Evolutionary conservation across 2,113 vertebrate genomes (phyloP), one percentile per base, ranked within the genome.

Genomic region (Ailuropoda melanoleuca): DNA sequence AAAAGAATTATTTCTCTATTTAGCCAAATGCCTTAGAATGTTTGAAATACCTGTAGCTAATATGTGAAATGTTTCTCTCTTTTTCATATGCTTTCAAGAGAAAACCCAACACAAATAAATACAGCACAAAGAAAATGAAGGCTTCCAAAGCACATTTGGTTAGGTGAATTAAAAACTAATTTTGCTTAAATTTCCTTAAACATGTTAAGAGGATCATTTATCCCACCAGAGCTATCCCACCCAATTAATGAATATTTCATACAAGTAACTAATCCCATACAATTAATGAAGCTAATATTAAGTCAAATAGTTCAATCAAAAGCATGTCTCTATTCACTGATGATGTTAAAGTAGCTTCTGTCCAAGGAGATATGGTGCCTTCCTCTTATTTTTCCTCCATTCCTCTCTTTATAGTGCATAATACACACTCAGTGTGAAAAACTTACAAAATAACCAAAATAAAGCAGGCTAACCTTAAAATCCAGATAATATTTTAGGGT

Each of bases 31-130:
- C 31, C 34, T 77, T 72, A 92, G 92, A 92, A 91, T 85, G 9
- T 72, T 89, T 91, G n/a, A 86, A 83, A 95, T 95, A 84, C 43
- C 60, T 95, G 34, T 46, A 37, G 19, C 53, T 81, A 74, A 78
- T 84, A n/a, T 29, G 84, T 82, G 31, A 93, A 97, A 90, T 56
- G 43, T 64, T 87, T 92, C 12, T 88, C 31, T 56, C 48, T 56
- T 87, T 91, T 75, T 82, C n/a, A 84, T 75, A 60, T 66, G 15
- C 19, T 91, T 92, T 82, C 68, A 56, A 66, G 68, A 84, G 50
- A 93, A 95, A 91, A 81, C 23, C 34, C 26, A 86, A 88, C 53
- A 96, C 53, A 93, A 93, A 74, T 90, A 62, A 94, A 96, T 58
- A 85, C 3, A 91, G 21, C 77, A 92, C n/a, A 84, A 90, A 80